Percentiles rank a stretch among this genome's conserved stretches.
Evolutionary conservation across 2,888 invertebrate species (phyloP).

Genomic region (Lasiommata megera): DNA sequence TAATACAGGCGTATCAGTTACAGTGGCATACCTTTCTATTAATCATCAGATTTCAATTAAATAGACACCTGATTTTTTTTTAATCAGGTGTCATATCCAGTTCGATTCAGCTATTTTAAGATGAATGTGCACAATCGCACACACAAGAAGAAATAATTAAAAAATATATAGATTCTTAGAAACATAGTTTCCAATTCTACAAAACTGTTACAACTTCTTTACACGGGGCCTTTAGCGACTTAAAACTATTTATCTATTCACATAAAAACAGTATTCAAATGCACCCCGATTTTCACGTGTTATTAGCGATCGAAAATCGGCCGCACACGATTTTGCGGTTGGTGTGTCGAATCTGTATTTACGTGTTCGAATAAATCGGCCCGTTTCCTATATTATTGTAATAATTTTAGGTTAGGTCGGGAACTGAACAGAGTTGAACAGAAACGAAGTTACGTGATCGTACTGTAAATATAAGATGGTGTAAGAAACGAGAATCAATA

Average conservation of each 20-base stretch:
- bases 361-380: slow-evolving; percentile 8
- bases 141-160: too few species aligned
- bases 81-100: too few species aligned
- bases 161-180: too few species aligned
- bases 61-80: too few species aligned
- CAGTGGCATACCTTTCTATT: too few species aligned
- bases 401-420: slow-evolving; percentile 54
- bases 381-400: slow-evolving; percentile 18
- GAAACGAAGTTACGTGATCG: slow-evolving; percentile 69
- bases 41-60: too few species aligned
- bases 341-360: not conserved
- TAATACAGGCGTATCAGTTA: too few species aligned
- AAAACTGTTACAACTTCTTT: slow-evolving; percentile 14
- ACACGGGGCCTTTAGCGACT: slow-evolving; percentile 11
- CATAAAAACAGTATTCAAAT: not conserved
- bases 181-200: not conserved
- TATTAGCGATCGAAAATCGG: not conserved
- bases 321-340: not conserved
- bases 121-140: too few species aligned
- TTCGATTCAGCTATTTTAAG: too few species aligned
- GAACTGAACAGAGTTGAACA: slow-evolving; percentile 71
- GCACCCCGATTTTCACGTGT: not conserved
- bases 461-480: slow-evolving; percentile 60
- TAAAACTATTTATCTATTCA: slow-evolving; percentile 6
- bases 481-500: slow-evolving; percentile 35